Conservation (phyloP, 2,797 vertebrate species). For the Poeciliopsis presidionis region DNA sequence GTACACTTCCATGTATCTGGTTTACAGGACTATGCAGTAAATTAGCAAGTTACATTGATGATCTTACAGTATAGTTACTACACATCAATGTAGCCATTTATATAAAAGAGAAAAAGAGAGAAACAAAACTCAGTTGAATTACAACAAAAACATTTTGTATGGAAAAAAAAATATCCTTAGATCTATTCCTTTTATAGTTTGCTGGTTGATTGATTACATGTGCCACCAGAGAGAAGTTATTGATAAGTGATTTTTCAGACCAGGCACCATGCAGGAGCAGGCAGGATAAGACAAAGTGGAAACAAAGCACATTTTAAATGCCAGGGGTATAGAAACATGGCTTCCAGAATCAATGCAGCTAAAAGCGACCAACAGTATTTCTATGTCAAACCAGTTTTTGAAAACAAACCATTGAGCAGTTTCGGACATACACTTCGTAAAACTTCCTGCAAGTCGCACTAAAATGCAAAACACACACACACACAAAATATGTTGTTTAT, state of each 20-base stretch:
- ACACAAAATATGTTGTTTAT: not conserved
- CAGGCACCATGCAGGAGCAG: constrained; percentile 29
- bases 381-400: constrained; percentile 51
- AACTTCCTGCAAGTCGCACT: not conserved
- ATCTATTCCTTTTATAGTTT: constrained; percentile 24
- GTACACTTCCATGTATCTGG: constrained; percentile 38
- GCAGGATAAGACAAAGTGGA: constrained; percentile 55
- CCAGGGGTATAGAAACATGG: constrained; percentile 50
- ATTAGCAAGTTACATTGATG: constrained; percentile 54
- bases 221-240: constrained; percentile 49
- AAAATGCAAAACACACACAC: constrained; percentile 1
- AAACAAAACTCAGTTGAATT: constrained; percentile 29
- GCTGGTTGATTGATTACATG: constrained; percentile 50
- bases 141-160: constrained; percentile 21
- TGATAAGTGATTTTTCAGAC: constrained; percentile 61
- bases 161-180: constrained; percentile 6
- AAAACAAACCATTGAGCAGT: constrained; percentile 32
- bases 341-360: constrained; percentile 54
- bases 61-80: constrained; percentile 52
- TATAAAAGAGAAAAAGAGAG: constrained; percentile 18
- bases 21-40: constrained; percentile 51
- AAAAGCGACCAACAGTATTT: constrained; percentile 46
- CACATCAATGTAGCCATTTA: constrained; percentile 40
- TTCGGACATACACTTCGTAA: not conserved
- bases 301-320: constrained; percentile 63